Evolutionary conservation across 64 coral and sea anemone species (phyloP), one percentile per base, ranked within the genome.

Genomic region (Dendrophyllia cribrosa): DNA sequence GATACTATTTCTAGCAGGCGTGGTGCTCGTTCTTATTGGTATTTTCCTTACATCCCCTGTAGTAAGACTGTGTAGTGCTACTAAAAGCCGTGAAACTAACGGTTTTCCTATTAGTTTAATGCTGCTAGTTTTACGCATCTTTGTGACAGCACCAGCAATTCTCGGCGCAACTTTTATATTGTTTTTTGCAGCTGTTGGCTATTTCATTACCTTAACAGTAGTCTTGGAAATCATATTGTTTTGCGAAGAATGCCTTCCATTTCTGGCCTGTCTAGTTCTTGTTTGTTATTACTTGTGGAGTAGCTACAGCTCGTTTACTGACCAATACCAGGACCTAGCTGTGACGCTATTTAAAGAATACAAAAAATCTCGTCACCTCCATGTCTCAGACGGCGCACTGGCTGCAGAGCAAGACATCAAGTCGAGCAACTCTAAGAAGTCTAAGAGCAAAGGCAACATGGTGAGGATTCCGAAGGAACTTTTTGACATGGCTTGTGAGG

Each of bases 271-370:
- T 9, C 47, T 20, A 5, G 43, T 75, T 75, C 46, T 75, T 75
- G 72, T 75, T 19, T 75, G 45, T 5, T 75, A 75, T 50, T 75
- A 75, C 17, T 1, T 51, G 15, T 75, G 72, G 72, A 19, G 44
- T 49, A 75, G 72, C 45, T 75, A 75, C 16, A 75, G 45, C 46
- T 75, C 47, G 46, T 75, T 75, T 50, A 75, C 72, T 15, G 47
- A 51, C 5, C 16, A n/a, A 75, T 75, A 75, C 45, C 72, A 75
- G 14, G 72, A 75, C 15, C 72, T 75, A 17, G 13, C 46, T 20
- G 14, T 75, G 12, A 7, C 46, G 15, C 17, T 75, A 4, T 75
- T 19, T 20, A n/a, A 49, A 20, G 9, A 19, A 5, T 50, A 50
- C 45, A 75, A 75, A 11, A 16, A 17, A 45, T 74, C 71, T 6